Percentiles rank a stretch among this genome's conserved stretches.
Evolutionary conservation across 1,140 invertebrate species (phyloP).

Genomic region (Zaprionus gabonicus): DNA sequence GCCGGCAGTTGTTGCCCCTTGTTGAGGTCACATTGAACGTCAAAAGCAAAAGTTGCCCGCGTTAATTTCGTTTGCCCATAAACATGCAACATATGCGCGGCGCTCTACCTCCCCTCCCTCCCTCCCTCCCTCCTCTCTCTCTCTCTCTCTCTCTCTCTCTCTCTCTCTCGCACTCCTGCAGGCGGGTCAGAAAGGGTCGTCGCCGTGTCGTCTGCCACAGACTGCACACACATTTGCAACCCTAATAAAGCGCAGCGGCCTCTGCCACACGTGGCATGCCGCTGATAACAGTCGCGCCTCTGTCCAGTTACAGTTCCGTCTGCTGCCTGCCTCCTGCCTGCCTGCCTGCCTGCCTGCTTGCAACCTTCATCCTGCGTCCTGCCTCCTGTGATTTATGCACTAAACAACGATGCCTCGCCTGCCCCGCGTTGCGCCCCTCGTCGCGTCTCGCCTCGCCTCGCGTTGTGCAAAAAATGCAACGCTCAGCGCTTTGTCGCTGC

Average conservation of each 20-base stretch:
- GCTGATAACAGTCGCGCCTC: constrained; percentile 55
- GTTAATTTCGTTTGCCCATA: constrained; percentile 79
- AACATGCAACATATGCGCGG: constrained; percentile 78
- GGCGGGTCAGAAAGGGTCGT: constrained; percentile 33
- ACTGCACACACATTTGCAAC: constrained; percentile 63
- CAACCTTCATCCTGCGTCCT: neutral
- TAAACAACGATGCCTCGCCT: constrained; percentile 57
- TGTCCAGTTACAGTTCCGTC: constrained; percentile 1
- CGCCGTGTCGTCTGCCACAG: constrained; percentile 18
- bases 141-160: neutral
- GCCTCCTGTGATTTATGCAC: constrained; percentile 73
- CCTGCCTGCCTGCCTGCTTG: constrained; percentile 10
- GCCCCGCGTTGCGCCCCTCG: constrained; percentile 13
- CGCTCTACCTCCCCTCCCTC: neutral
- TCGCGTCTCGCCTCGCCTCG: neutral
- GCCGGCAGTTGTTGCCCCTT: constrained; percentile 50
- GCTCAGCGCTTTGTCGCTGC: constrained; percentile 17
- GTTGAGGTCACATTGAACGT: constrained; percentile 75
- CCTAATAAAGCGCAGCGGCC: constrained; percentile 70
- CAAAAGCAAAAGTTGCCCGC: constrained; percentile 69
- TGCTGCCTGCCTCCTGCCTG: constrained; percentile 12
- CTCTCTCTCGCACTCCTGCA: neutral
- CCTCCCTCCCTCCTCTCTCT: neutral
- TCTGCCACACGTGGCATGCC: constrained; percentile 66
- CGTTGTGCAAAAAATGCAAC: constrained; percentile 33